Base-by-base conservation (phyloP, 1,140 invertebrate species). In the Ericerus pela region DNA sequence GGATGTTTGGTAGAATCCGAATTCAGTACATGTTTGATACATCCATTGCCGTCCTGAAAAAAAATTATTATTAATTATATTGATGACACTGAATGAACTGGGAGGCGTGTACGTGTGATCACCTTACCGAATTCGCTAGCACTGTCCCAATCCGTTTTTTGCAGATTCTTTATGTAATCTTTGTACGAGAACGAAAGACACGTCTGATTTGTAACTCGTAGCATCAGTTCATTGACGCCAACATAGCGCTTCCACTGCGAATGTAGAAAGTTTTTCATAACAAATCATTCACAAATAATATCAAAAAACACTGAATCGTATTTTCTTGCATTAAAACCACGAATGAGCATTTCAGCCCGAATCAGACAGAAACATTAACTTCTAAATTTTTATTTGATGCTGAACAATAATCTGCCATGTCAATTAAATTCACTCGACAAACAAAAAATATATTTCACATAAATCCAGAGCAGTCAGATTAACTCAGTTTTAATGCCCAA, bases 21-120 rank as follows among this genome's bases (percentile, higher is more conserved):
- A 96, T 68, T 96, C 91, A 16, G 84, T 88, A 67, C 92, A 96
- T 0, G 90, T 94, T 69, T 96, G 91, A 66, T 92, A 96, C n/a
- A 77, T 84, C 91, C 91, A 96, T 65, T 90, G 86, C 0, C 88
- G 77, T 58, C 75, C 82, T 76, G 60, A 61, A 31, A 6, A 22
- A 37, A 38, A 5, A 56, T 2, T n/a, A 14, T 14, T 10, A 31
- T 38, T 38, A 38, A 38, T 38, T 18, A 38, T 6, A 38, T 16
- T 6, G 36, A 18, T 14, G 20, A 3, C 14, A 33, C n/a, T 10
- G 30, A 10, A 33, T 33, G n/a, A 10, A 10, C 8, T 33, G n/a
- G 8, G 8, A 33, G 30, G 30, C n/a, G n/a, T 8, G 30, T 33
- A 33, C 8, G 20, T 38, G n/a, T 38, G 20, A 3, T 22, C 10